Percentiles rank a stretch among this genome's conserved stretches.
Conservation (phyloP, 2,888 invertebrate species). For the Aquatica leii region DNA sequence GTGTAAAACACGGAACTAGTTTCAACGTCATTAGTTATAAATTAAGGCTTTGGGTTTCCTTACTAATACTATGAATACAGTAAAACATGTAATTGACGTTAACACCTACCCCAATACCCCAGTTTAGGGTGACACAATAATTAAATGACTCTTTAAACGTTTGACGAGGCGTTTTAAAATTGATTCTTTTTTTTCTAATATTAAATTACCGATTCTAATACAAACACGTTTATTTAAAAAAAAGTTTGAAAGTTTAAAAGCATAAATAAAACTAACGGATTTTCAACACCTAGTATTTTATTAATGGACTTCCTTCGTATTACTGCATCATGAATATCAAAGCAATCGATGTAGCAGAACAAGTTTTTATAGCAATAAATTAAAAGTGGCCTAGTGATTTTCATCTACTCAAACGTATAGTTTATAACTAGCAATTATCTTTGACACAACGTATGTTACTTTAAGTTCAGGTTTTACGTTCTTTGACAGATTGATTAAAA, state of each 20-base stretch:
- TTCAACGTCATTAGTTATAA: constrained; percentile 4
- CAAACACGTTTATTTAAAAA: background rate
- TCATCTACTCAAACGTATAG: background rate
- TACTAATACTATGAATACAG: background rate
- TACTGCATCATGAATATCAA: constrained; percentile 14
- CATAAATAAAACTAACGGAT: constrained; percentile 3
- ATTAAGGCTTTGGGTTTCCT: background rate
- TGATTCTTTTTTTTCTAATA: background rate
- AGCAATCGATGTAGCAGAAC: constrained; percentile 8
- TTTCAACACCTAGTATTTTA: constrained; percentile 13
- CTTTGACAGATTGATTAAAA: constrained; percentile 10
- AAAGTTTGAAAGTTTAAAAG: background rate
- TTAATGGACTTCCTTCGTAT: constrained; percentile 1
- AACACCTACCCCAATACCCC: constrained; percentile 3
- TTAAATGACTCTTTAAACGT: constrained; percentile 4
- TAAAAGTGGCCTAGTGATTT: constrained; percentile 2
- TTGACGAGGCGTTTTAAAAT: background rate
- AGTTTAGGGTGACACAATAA: constrained; percentile 7
- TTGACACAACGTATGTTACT: constrained; percentile 10
- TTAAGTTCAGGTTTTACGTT: background rate
- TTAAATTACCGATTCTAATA: too few relatives aligned
- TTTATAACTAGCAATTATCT: constrained; percentile 11
- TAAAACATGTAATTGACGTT: constrained; percentile 6
- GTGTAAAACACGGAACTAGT: background rate
- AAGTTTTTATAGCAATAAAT: constrained; percentile 11